Percentiles rank a stretch among this genome's conserved stretches.
phyloP scores from a whole-genome alignment of 2,797 vertebrate genomes.

The Jordanella pulchra region DNA sequence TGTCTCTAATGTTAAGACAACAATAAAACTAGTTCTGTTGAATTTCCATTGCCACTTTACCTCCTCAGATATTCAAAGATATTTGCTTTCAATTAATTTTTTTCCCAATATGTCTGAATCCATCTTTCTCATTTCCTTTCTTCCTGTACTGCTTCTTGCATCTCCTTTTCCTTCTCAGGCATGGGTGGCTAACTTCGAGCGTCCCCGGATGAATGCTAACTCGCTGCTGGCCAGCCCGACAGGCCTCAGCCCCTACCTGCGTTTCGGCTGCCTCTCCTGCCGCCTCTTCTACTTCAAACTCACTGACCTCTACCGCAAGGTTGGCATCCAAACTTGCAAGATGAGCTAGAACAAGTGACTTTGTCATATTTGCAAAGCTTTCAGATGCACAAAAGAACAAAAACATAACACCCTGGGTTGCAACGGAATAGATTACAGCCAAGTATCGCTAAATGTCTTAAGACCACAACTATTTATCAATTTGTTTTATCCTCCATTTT shows the following conservation, averaged over 20 bases:
- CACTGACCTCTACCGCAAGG: conserved; percentile 83
- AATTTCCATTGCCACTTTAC: not conserved
- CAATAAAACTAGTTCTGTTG: not conserved
- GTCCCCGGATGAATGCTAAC: conserved; percentile 83
- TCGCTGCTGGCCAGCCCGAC: conserved; percentile 82
- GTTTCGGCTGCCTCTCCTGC: conserved; percentile 84
- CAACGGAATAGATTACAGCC: too few species aligned
- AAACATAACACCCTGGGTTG: too few species aligned
- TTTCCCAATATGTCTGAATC: conserved; percentile 5
- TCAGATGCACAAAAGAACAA: too few species aligned
- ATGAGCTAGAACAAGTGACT: not conserved
- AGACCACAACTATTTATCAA: not conserved
- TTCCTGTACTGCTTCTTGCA: not conserved
- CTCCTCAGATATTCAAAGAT: not conserved
- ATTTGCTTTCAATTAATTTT: not conserved
- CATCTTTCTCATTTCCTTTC: not conserved
- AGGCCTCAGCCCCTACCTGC: conserved; percentile 82
- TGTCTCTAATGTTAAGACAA: not conserved
- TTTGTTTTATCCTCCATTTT: too few species aligned
- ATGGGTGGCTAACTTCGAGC: conserved; percentile 84
- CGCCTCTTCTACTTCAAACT: conserved; percentile 85
- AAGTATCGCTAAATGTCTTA: too few species aligned
- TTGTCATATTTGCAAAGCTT: not conserved
- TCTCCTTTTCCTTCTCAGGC: conserved; percentile 61
- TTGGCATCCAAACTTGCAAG: conserved; percentile 7